Percentiles rank a stretch among this genome's conserved stretches.
Evolutionary conservation across 2,888 invertebrate genomes (phyloP).

Genomic region (Drosophila pseudotalamancana): DNA sequence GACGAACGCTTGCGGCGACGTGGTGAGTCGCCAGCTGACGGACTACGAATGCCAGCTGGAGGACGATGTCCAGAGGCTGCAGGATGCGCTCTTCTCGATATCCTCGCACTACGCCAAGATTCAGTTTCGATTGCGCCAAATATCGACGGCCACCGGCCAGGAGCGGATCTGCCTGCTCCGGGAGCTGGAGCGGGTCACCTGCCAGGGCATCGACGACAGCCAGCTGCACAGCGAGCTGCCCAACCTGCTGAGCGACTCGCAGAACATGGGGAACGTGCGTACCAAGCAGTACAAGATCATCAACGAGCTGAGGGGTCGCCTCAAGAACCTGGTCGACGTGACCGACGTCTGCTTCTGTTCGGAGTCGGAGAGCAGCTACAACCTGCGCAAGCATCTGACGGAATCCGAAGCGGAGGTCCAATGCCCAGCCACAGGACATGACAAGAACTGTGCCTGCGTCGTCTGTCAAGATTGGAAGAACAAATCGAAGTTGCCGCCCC

Average conservation of each 20-base stretch:
- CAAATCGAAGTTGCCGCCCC: not conserved
- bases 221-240: slow-evolving; percentile 53
- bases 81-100: slow-evolving; percentile 69
- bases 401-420: no score
- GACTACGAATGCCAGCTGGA: slow-evolving; percentile 71
- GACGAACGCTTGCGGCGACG: slow-evolving; percentile 25
- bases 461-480: slow-evolving; percentile 9
- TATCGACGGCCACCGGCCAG: slow-evolving; percentile 54
- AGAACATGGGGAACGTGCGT: slow-evolving; percentile 64
- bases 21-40: slow-evolving; percentile 47
- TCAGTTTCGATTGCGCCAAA: slow-evolving; percentile 78
- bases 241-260: slow-evolving; percentile 52
- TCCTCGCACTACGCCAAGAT: slow-evolving; percentile 79
- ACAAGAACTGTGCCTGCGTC: slow-evolving; percentile 15
- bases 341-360: not conserved
- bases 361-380: slow-evolving; percentile 22
- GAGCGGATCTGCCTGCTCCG: slow-evolving; percentile 60
- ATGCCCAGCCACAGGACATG: slow-evolving; percentile 2
- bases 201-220: slow-evolving; percentile 45
- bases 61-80: slow-evolving; percentile 67
- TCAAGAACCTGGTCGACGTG: slow-evolving; percentile 41
- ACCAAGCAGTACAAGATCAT: slow-evolving; percentile 65
- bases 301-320: slow-evolving; percentile 48
- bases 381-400: not conserved
- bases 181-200: slow-evolving; percentile 68